These are phyloP conservation scores for Epinephelus awoara DNA, from an alignment of 2,797 vertebrate species.

Conservation along the genomic window DNA sequence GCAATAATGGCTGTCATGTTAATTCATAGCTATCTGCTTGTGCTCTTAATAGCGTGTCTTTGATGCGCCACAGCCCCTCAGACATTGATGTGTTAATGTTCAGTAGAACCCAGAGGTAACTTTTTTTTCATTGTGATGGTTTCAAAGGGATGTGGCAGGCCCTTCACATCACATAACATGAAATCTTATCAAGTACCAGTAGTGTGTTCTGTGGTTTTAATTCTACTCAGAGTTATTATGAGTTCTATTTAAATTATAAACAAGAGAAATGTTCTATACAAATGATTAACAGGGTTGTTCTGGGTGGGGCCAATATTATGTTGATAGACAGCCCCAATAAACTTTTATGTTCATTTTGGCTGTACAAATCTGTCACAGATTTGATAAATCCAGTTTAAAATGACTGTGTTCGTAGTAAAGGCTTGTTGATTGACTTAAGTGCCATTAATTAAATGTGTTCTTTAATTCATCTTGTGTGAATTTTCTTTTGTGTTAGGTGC, in stretches of 20 bases:
- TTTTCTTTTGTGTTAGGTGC: conserved; percentile 5
- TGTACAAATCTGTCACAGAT: too few relatives aligned
- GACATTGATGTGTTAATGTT: not conserved
- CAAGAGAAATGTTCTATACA: too few relatives aligned
- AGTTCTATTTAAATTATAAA: too few relatives aligned
- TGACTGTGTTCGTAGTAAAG: not conserved
- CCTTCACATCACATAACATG: not conserved
- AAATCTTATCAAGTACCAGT: not conserved
- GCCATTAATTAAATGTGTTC: conserved; percentile 3
- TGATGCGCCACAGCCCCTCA: not conserved
- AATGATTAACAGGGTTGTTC: too few relatives aligned
- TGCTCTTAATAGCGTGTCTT: not conserved
- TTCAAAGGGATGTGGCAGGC: not conserved
- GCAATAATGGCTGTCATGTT: not conserved
- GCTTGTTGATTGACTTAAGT: not conserved
- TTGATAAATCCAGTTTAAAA: not conserved
- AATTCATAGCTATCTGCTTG: not conserved
- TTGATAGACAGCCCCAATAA: too few relatives aligned
- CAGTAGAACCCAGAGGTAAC: too few relatives aligned
- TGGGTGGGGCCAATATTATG: too few relatives aligned
- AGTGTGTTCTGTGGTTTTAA: not conserved
- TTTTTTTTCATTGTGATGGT: too few relatives aligned
- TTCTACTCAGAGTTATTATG: conserved; percentile 5
- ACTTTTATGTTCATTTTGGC: too few relatives aligned
- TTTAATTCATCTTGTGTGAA: conserved; percentile 2